Conservation (phyloP, 23 tunicate species). For the Oikopleura dioica region DNA sequence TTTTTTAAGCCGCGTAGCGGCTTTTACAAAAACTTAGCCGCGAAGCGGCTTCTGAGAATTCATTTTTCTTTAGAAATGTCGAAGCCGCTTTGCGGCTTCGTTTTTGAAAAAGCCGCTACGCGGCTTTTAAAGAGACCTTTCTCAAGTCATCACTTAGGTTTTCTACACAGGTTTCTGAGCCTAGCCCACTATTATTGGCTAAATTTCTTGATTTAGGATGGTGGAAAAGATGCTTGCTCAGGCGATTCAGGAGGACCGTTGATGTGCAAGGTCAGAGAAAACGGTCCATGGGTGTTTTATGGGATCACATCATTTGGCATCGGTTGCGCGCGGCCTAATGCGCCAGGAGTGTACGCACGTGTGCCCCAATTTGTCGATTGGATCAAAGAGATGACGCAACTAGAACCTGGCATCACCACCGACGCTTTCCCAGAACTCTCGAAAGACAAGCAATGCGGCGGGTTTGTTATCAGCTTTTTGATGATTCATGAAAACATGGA, state of each 20-base stretch:
- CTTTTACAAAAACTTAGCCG: no score
- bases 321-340: neutral
- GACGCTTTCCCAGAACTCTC: neutral
- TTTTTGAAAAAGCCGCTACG: no score
- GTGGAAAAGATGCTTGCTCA: conserved; percentile 1
- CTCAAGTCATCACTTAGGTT: no score
- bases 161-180: no score
- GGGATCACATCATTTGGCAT: conserved; percentile 5
- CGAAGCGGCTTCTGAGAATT: no score
- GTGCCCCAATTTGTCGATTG: neutral
- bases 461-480: neutral
- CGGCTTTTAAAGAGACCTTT: no score
- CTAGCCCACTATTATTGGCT: no score
- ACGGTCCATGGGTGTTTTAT: conserved; percentile 7
- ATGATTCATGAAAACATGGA: neutral
- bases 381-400: neutral
- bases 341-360: conserved; percentile 10
- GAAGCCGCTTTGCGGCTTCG: no score
- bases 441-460: neutral
- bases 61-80: no score
- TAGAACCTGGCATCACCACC: neutral
- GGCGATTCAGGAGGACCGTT: conserved; percentile 7
- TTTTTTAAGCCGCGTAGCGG: no score
- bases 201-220: neutral
- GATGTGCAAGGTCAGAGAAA: neutral